Base-by-base conservation (phyloP, 2,113 vertebrate species). In the Donacobius atricapilla region DNA sequence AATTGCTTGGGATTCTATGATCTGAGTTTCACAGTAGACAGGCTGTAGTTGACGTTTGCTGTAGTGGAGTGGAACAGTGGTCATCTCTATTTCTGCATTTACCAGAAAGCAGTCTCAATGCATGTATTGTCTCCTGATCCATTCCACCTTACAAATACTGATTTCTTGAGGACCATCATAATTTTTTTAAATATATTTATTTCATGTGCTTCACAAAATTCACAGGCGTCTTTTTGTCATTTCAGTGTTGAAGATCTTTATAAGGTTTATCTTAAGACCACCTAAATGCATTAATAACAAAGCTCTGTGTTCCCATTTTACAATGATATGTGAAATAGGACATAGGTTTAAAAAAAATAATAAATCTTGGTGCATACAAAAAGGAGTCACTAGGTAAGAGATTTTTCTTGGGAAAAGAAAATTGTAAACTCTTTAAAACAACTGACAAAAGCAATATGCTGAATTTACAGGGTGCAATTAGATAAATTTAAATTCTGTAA, bases 1-100 rank as follows among this genome's bases (percentile, higher is more conserved):
- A 96, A 96, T 97, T 97, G 94, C 60, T 85, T 93, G 83, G 72
- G 80, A 91, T 87, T 94, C 79, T 54, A 72, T 90, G 54, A 90
- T 86, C 91, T 69, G 96, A 91, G 89, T 97, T 97, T 96, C n/a
- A n/a, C 69, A 56, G 79, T 23, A 28, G 24, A 53, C 65, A 31
- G n/a, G 39, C 80, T 8, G 65, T 69, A 90, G 96, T 64, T 94
- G 87, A 89, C 72, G 42, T 85, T 96, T 88, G 60, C 89, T 93
- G 76, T 33, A 61, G 65, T 66, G 78, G 33, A 72, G 51, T 39
- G 35, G 27, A 79, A 31, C 51, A 39, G 31, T 76, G n/a, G 19
- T 79, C 40, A 21, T 61, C 24, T 45, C 31, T 63, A 30, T 75
- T 61, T 80, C 70, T 71, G 48, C 58, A 30, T 84, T 90, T 89